These are phyloP conservation scores for Leptothorax acervorum DNA, from an alignment of 2,888 invertebrate genomes.

Conservation along the genomic window DNA sequence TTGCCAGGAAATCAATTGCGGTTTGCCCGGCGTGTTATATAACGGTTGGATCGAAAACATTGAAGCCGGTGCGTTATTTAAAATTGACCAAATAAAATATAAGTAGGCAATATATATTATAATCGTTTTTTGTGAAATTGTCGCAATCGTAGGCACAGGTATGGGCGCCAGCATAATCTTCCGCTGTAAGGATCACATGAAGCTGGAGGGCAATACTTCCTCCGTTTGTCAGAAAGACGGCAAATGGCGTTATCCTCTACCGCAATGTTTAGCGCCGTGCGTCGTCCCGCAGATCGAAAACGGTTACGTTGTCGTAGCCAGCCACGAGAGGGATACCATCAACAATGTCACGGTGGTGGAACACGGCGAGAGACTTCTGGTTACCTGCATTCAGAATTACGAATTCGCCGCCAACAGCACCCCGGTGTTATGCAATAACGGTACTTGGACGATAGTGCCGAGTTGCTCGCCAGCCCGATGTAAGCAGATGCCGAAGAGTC, in stretches of 20 bases:
- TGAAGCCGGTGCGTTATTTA: slow-evolving; percentile 87
- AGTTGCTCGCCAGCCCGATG: slow-evolving; percentile 94
- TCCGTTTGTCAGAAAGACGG: slow-evolving; percentile 98
- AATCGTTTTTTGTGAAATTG: slow-evolving; percentile 4
- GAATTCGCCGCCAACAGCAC: slow-evolving; percentile 93
- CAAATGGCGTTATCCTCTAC: slow-evolving; percentile 96
- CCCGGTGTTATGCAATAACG: slow-evolving; percentile 95
- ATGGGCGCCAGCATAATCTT: slow-evolving; percentile 97
- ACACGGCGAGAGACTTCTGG: slow-evolving; percentile 91
- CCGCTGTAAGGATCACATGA: slow-evolving; percentile 96
- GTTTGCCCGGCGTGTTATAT: slow-evolving; percentile 96
- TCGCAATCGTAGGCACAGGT: slow-evolving; percentile 89
- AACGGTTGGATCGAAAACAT: slow-evolving; percentile 98
- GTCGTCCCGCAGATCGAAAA: slow-evolving; percentile 95
- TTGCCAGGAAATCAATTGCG: slow-evolving; percentile 99
- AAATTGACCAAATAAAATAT: neutral
- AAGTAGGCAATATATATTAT: neutral
- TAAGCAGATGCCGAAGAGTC: slow-evolving; percentile 92
- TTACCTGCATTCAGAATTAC: slow-evolving; percentile 94
- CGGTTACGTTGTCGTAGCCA: slow-evolving; percentile 90
- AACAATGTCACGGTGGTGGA: slow-evolving; percentile 87
- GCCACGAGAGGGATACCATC: slow-evolving; percentile 81
- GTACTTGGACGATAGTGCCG: slow-evolving; percentile 98
- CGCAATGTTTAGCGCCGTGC: slow-evolving; percentile 97
- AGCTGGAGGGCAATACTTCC: slow-evolving; percentile 94